Evolutionary conservation across 2,797 vertebrate genomes (phyloP), one percentile per base, ranked within the genome.

Genomic region (Phoebastria nigripes): DNA sequence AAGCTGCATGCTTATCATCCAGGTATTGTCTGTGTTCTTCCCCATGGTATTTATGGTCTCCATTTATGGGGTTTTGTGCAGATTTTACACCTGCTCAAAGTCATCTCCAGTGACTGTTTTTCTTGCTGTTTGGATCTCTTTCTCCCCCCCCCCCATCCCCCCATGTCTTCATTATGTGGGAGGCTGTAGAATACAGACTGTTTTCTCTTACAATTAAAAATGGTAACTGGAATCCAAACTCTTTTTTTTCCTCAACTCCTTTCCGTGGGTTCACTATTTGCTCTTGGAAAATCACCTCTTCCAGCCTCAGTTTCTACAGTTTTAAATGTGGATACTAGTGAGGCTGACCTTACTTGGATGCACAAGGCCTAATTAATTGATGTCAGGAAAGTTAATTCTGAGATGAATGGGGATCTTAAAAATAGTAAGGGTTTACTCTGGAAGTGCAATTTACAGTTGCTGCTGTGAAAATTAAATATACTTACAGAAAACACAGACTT

Each of bases 21-120:
- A 71, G 83, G 82, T 93, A 85, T 94, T 97, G 94, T 94, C 91
- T 76, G 61, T 15, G 59, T 88, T 93, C 63, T 67, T 59, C 61
- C 83, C 79, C 28, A 4, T 62, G 93, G 87, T 94, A 81, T 96
- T 97, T 95, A 88, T 44, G 65, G 89, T 72, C 93, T 91, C 92
- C n/a, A 0, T 76, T 91, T 58, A 35, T 42, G 66, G 85, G 86
- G 69, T 41, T 79, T 90, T 78, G 67, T 82, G 86, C 74, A 54
- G 74, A 31, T 70, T 94, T 95, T 84, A 79, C 70, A 83, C 74
- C 63, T 91, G 49, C 90, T 90, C 63, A 51, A 94, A 87, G 49
- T 88, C 46, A 73, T 17, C 70, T 83, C 47, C 39, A 25, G 17
- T 44, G 46, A 47, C 56, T 77, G 29, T 47, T 77, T 81, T 71